Evolutionary conservation across 1,140 invertebrate genomes (phyloP), one percentile per base, ranked within the genome.

Genomic region (Chionoecetes opilio): DNA sequence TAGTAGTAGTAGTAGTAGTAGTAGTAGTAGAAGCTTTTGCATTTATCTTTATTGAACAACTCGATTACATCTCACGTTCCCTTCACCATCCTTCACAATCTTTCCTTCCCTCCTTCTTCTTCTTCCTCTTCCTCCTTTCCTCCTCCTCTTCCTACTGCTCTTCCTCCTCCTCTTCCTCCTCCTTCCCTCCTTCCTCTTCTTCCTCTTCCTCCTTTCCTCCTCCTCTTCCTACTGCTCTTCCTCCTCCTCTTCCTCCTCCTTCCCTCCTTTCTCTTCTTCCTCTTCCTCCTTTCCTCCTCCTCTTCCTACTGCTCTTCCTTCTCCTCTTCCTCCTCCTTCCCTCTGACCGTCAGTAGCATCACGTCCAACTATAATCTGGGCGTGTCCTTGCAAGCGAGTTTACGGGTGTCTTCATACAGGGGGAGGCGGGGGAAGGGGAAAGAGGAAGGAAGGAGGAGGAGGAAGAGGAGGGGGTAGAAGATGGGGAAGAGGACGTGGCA

Each of bases 371-470:
- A 53, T 53, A 53, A 5, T 75, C 63, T n/a, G 63, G 26, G 63
- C 21, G 63, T 75, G 63, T 75, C 63, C 63, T 75, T 75, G 63
- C 63, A 75, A 75, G 63, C 63, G 21, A 75, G 63, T 75, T 75
- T 75, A 75, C 63, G 63, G 63, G n/a, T 75, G 63, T 75, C 63
- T 75, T 75, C 63, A 75, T 75, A n/a, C 63, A 26, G 63, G 63
- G 3, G 11, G 63, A 21, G 63, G 63, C 21, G 63, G 63, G n/a
- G 21, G 6, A 86, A 26, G 84, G 84, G 35, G 26, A 86, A 17
- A 86, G 84, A 29, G 26, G 35, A 29, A 37, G 84, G 35, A 37
- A 86, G 84, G 84, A 86, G 29, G 85, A 38, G 85, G 85, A 87
- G 32, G 85, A 87, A 32, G 85, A 38, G 32, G 85, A 75, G 63